phyloP scores from a whole-genome alignment of 2,797 vertebrate species.

The Danionella dracula region DNA sequence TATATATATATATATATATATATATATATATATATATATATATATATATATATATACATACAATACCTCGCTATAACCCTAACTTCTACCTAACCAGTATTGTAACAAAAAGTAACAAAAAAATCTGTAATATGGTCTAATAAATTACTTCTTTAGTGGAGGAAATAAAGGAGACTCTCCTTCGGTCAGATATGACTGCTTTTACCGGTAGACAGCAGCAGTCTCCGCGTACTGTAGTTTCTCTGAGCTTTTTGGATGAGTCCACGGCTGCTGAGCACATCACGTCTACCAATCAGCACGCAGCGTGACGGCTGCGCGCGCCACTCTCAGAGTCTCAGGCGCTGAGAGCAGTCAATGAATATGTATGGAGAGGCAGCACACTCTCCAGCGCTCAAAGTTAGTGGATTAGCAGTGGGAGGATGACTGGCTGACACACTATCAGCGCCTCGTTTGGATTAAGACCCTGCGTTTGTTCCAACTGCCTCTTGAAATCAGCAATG shows the following conservation, averaged over 20 bases:
- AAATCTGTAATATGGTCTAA: too few species aligned
- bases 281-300: conserved; percentile 58
- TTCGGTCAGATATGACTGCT: too few species aligned
- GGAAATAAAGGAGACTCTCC: too few species aligned
- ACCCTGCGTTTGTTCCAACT: conserved; percentile 45
- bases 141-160: too few species aligned
- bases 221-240: conserved; percentile 24
- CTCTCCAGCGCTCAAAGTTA: conserved; percentile 60
- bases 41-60: neutral
- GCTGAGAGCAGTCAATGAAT: conserved; percentile 51
- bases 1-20: neutral
- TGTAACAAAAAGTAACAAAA: too few species aligned
- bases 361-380: conserved; percentile 54
- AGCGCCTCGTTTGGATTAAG: conserved; percentile 40
- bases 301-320: conserved; percentile 56
- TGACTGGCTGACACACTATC: conserved; percentile 33
- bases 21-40: too few species aligned
- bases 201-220: conserved; percentile 50
- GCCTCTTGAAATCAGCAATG: conserved; percentile 49
- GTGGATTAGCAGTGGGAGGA: conserved; percentile 42
- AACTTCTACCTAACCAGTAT: too few species aligned
- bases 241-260: conserved; percentile 61
- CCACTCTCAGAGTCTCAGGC: conserved; percentile 49
- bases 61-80: too few species aligned
- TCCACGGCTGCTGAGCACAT: conserved; percentile 64